Base-by-base conservation (phyloP, 2,113 vertebrate genomes). In the Ammodytes marinus region DNA sequence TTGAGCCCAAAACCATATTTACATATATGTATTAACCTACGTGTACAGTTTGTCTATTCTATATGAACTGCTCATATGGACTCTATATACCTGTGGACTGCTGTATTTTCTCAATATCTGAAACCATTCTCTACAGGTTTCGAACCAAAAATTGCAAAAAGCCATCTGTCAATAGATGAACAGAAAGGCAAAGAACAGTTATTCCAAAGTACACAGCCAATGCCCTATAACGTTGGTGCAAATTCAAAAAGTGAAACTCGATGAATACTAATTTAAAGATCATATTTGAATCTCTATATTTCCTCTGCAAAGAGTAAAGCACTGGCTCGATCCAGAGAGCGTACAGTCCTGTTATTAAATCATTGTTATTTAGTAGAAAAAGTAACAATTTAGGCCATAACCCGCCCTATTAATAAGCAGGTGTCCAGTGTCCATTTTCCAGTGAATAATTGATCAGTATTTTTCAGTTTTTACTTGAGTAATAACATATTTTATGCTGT, bases 381-480 rank as follows among this genome's bases (percentile, higher is more conserved):
- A 52, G 15, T 45, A 50, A 61, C 39, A 4, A 42, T 43, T 64
- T 57, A 74, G 55, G 10, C 12, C 12, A 58, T 47, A 47, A 66
- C 46, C 43, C 49, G 46, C 35, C 52, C 17, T 42, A 2, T 70
- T 7, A 6, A 53, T 37, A 40, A 69, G 61, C 64, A 17, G 19
- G 8, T 57, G 46, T 17, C 15, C 8, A 2, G 27, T 27, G 27
- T 27, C 27, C 27, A 35, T 52, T 50, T 65, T 50, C 6, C 6
- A 19, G 13, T 68, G 8, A 40, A 49, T 10, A 42, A 13, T 35
- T 74, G 47, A 49, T 63, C 4, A 61, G 11, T 71, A 68, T 72
- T 77, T 74, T 61, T 4, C 40, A 46, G 37, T 53, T 3, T 0
- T 57, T 76, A 12, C 27, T 77, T 76, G 17, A 68, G 5, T 69